Base-by-base conservation (phyloP, 53 echinoderm and acorn worm genomes). In the Echinometra lucunter region DNA sequence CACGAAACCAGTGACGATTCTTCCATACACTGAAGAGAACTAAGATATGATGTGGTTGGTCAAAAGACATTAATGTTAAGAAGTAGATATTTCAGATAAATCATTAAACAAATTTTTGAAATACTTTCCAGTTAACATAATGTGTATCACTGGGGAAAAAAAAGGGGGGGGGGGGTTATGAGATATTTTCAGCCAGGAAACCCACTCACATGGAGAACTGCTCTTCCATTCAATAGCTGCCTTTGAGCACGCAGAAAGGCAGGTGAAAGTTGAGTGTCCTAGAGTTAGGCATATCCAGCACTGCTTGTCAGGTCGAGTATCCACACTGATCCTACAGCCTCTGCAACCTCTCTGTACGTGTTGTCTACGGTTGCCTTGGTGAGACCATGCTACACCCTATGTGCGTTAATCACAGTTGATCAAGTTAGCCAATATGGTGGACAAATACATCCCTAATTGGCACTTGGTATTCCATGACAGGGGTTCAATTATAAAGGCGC, bases 371-470 rank as follows among this genome's bases (percentile, higher is more conserved):
- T 78, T 78, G 38, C 78, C 78, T 42, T 18, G 78, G 40, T 37
- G 78, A 78, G 78, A 75, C 75, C 15, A 74, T 74, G 74, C 38
- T 37, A 38, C 38, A 38, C 42, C 78, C 42, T 78, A 42, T 78
- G 78, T 78, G 42, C 78, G 38, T 89, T 58, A 60, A 89, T 89
- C 91, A 91, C 37, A 44, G 28, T 44, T 91, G 72, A 91, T 66
- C 63, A 90, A 90, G 90, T 90, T 90, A 66, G 91, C 49, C 91
- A 91, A 91, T 91, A 69, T 66, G 45, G 66, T 91, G 72, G 16
- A 66, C 70, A 91, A 91, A 69, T 63, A 91, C 66, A 40, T 40
- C 18, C 58, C 23, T 91, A 91, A 91, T 91, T 91, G 47, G 28
- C 19, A 18, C 38, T 37, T 19, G 23, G 19, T 89, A 37, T 89